Evolutionary conservation across 2,113 vertebrate species (phyloP), one percentile per base, ranked within the genome.

Genomic region (Nesogale talazaci): DNA sequence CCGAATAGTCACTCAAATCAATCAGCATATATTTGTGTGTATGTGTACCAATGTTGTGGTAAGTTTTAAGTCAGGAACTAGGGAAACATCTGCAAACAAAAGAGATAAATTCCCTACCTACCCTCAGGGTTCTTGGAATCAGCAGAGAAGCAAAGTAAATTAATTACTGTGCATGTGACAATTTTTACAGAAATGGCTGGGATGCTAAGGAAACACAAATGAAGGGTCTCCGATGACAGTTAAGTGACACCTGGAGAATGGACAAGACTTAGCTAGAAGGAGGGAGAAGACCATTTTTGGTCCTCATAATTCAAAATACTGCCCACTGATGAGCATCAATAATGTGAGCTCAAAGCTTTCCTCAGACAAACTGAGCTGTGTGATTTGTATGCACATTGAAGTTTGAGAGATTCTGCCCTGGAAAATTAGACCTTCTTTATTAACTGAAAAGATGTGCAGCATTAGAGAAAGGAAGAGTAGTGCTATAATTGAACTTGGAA

Each of bases 1-100:
- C 57, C 59, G 80, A 85, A 36, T 85, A 85, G 67, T 89, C 42
- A 77, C 15, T 82, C 76, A 89, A 67, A 88, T 79, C 7, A 29
- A 61, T 83, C n/a, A 65, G 52, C 6, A 83, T 29, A 40, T 63
- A 14, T 36, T 40, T 56, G 2, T 20, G n/a, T 72, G 6, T 87
- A 29, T 88, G 22, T 72, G 25, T 86, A 46, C 70, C 56, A 63
- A 20, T 36, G 84, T 16, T 67, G 65, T 81, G 31, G 46, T n/a
- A 85, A 57, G 67, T 4, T 12, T 59, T 80, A 63, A 83, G 19
- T 74, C 84, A 92, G 65, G 15, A 25, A 85, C 42, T 38, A 85
- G 81, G 4, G 36, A 67, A 88, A 57, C 57, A 84, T 84, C 56
- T 80, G 14, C 31, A 67, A 80, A n/a, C 36, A 88, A 38, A 5